Evolutionary conservation across 2,888 invertebrate species (phyloP).

Genomic region (Campaea margaritaria): DNA sequence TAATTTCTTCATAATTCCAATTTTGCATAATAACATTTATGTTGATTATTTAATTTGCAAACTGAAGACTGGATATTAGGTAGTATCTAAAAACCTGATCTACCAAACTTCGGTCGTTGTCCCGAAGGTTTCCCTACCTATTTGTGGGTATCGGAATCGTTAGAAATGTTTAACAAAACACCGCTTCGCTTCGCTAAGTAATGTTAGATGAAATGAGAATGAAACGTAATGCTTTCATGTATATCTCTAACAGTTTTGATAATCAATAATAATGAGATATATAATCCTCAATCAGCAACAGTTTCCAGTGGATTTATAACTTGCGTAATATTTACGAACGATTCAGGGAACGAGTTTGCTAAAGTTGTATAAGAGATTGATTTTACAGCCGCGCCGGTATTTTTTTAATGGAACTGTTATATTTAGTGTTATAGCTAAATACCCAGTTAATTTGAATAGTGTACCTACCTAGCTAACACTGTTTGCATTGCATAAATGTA

Average conservation of each 20-base stretch:
- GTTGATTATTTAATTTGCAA: too few relatives aligned
- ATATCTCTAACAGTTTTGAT: conserved; percentile 3
- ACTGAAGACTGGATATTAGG: too few relatives aligned
- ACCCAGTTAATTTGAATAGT: conserved; percentile 10
- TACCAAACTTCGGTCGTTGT: too few relatives aligned
- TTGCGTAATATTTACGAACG: conserved; percentile 32
- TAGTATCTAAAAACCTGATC: too few relatives aligned
- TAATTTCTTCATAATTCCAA: too few relatives aligned
- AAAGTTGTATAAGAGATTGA: conserved; percentile 37
- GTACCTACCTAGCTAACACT: background rate
- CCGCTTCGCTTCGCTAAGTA: too few relatives aligned
- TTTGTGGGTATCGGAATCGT: too few relatives aligned
- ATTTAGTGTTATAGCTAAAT: conserved; percentile 25
- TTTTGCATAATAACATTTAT: too few relatives aligned
- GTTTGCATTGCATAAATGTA: background rate
- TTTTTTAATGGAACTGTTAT: conserved; percentile 32
- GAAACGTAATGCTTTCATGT: background rate
- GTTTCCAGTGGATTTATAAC: conserved; percentile 21
- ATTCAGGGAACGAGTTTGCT: conserved; percentile 37
- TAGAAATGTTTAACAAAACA: too few relatives aligned
- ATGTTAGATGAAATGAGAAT: too few relatives aligned
- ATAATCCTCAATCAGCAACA: conserved; percentile 9
- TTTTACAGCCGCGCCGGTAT: conserved; percentile 30
- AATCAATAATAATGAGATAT: conserved; percentile 7
- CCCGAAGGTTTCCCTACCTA: too few relatives aligned